Evolutionary conservation across 2,113 vertebrate genomes (phyloP).

Genomic region (Microtus richardsoni): DNA sequence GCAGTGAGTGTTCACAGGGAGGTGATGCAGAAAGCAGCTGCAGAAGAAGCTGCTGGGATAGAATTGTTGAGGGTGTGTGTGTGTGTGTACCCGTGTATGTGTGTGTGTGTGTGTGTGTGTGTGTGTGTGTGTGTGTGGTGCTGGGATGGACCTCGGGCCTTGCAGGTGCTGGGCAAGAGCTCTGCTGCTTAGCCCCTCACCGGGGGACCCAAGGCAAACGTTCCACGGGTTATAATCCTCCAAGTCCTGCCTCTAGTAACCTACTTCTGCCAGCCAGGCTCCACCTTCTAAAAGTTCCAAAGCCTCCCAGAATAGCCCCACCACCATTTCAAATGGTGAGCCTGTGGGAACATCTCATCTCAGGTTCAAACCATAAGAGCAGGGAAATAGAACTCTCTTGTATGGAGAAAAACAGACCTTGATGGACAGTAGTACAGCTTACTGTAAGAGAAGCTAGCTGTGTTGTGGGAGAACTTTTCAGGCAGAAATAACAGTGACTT

Average conservation of each 20-base stretch:
- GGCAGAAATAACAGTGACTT: neutral
- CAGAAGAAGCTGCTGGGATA: rapidly evolving
- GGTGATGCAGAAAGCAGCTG: neutral
- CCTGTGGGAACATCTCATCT: neutral
- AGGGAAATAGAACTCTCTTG: neutral
- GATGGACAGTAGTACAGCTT: neutral
- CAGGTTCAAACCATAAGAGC: no score
- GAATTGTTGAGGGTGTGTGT: neutral
- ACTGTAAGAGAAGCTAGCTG: neutral
- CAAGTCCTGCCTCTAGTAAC: no score
- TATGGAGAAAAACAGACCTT: neutral
- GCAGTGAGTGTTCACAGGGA: neutral
- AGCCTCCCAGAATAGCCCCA: neutral
- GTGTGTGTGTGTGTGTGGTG: neutral
- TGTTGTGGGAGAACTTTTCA: neutral
- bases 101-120: no score
- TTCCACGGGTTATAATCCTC: neutral
- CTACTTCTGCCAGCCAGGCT: neutral
- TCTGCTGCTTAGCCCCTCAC: neutral
- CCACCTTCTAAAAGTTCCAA: neutral
- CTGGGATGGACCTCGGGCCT: neutral
- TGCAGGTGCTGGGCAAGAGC: neutral
- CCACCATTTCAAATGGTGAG: neutral
- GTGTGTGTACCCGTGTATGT: neutral
- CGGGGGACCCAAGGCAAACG: neutral